These are phyloP conservation scores for Pitangus sulphuratus DNA, from an alignment of 2,797 vertebrate species.

Conservation along the genomic window DNA sequence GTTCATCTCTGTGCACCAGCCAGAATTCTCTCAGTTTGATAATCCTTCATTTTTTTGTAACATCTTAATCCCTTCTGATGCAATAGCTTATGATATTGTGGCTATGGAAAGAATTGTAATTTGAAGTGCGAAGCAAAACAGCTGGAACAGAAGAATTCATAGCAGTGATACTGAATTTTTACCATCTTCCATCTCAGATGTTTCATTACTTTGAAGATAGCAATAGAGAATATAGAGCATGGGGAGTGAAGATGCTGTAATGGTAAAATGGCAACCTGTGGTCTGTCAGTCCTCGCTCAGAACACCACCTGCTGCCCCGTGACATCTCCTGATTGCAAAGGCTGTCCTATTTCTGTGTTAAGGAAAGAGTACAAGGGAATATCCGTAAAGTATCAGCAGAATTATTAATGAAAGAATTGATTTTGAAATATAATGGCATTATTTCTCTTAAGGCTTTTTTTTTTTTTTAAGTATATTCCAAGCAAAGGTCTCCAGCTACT, in stretches of 20 bases:
- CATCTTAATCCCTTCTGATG: constrained; percentile 2
- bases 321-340: not conserved
- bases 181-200: not conserved
- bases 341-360: not conserved
- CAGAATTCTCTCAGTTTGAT: not conserved
- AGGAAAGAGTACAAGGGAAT: not conserved
- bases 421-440: not conserved
- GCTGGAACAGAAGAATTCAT: not conserved
- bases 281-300: not conserved
- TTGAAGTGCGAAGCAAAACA: constrained; percentile 8
- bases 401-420: not conserved
- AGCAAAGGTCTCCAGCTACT: not conserved
- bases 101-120: not conserved
- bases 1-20: not conserved
- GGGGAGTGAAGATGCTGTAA: not conserved
- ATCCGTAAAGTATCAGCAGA: not conserved
- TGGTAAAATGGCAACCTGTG: not conserved
- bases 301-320: not conserved
- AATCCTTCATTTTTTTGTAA: constrained; percentile 7
- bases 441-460: not conserved
- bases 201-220: not conserved
- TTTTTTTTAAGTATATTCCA: not conserved
- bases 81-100: not conserved
- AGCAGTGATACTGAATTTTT: not conserved
- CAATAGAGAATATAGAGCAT: not conserved